A percentile compares a stretch with the other conserved stretches of the same genome.
Evolutionary conservation across 2,113 vertebrate species (phyloP).

Genomic region (Psittacula cyanocephala): DNA sequence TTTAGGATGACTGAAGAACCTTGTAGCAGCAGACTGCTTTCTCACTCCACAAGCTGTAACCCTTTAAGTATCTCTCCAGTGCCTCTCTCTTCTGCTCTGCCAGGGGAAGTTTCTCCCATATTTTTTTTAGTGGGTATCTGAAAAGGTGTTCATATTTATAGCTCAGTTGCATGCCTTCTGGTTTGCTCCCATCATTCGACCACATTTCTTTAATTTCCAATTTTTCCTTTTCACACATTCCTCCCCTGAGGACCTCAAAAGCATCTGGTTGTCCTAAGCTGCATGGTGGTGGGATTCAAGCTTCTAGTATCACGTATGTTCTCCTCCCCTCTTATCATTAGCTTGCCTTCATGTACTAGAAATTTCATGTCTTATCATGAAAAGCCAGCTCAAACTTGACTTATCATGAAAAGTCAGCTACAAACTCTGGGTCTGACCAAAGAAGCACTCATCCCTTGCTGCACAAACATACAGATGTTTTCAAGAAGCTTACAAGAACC

Average conservation of each 20-base stretch:
- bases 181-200: background rate
- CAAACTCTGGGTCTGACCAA: background rate
- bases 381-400: background rate
- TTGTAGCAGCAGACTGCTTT: background rate
- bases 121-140: background rate
- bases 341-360: background rate
- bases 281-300: background rate
- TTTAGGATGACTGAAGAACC: background rate
- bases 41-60: background rate
- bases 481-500: background rate
- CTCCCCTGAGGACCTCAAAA: background rate
- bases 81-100: background rate
- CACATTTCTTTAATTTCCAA: background rate
- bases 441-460: background rate
- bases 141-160: background rate
- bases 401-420: background rate
- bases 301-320: background rate
- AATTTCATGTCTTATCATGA: background rate
- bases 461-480: background rate
- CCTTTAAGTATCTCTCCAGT: background rate
- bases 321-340: rapidly evolving
- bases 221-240: background rate
- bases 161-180: background rate
- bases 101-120: background rate
- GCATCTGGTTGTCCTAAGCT: background rate